Evolutionary conservation across 92 coral and sea anemone species (phyloP).

Genomic region (Umimayanthus kanabou): DNA sequence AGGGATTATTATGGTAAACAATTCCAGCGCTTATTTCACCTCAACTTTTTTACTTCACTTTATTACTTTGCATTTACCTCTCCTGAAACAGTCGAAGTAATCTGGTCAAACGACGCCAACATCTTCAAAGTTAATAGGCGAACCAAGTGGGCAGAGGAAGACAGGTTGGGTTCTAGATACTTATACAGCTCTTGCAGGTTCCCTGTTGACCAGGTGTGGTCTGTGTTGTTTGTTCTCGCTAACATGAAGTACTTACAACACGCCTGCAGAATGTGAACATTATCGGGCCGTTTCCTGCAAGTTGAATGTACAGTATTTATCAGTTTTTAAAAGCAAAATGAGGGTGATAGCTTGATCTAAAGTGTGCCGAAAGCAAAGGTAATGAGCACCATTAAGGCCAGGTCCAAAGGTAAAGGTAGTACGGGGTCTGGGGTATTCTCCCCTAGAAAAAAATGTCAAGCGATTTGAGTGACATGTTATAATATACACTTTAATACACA

Average conservation of each 20-base stretch:
- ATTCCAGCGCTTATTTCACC: no score
- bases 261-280: constrained; percentile 80
- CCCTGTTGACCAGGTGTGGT: constrained; percentile 48
- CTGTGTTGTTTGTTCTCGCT: constrained; percentile 46
- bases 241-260: constrained; percentile 53
- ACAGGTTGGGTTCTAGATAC: constrained; percentile 64
- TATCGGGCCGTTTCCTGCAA: constrained; percentile 63
- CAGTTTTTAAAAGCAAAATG: background rate
- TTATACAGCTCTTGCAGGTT: constrained; percentile 56
- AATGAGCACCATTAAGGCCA: no score
- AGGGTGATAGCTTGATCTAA: background rate
- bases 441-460: no score
- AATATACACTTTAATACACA: no score
- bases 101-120: constrained; percentile 70
- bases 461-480: no score
- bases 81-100: constrained; percentile 37
- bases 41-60: no score
- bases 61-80: constrained; percentile 45
- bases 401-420: no score
- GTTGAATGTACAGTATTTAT: background rate
- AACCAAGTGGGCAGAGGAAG: constrained; percentile 76
- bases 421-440: no score
- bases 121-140: constrained; percentile 78
- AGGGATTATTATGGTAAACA: background rate
- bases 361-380: background rate